Evolutionary conservation across 2,888 invertebrate genomes (phyloP).

Genomic region (Embidobia sp.): DNA sequence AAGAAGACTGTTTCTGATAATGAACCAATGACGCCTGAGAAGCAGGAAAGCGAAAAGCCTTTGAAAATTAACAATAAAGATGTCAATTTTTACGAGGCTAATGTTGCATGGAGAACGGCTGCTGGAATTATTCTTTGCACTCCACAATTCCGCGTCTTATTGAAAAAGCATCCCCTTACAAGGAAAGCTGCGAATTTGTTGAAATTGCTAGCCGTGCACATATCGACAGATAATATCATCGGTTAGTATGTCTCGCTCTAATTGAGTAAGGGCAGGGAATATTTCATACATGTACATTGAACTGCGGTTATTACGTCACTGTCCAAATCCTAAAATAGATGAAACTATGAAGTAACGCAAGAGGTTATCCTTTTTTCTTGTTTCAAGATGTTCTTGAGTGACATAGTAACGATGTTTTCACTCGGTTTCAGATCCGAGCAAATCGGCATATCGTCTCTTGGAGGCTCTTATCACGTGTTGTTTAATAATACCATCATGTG

Average conservation of each 20-base stretch:
- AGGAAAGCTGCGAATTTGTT: constrained; percentile 70
- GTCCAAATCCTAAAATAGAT: not conserved
- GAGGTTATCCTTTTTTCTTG: too few species aligned
- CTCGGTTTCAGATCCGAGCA: constrained; percentile 74
- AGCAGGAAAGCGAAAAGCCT: constrained; percentile 11
- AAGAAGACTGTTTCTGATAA: constrained; percentile 2
- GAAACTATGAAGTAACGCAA: too few species aligned
- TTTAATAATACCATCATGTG: constrained; percentile 76
- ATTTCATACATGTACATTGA: too few species aligned
- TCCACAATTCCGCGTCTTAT: constrained; percentile 82
- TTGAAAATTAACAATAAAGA: constrained; percentile 11
- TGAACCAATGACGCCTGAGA: constrained; percentile 2
- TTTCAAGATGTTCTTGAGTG: constrained; percentile 6
- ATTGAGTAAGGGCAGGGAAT: not conserved
- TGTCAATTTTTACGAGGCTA: constrained; percentile 74
- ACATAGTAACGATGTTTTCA: constrained; percentile 39
- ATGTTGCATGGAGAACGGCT: constrained; percentile 77
- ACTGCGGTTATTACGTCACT: not conserved
- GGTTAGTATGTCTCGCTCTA: constrained; percentile 66
- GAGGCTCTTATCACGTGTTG: constrained; percentile 79
- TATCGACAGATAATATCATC: constrained; percentile 74
- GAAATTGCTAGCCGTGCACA: constrained; percentile 72
- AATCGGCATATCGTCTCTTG: constrained; percentile 77
- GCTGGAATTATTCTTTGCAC: constrained; percentile 83
- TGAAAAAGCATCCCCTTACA: constrained; percentile 78